Conservation (phyloP, 2,113 vertebrate genomes). For the Stigmatopora nigra region DNA sequence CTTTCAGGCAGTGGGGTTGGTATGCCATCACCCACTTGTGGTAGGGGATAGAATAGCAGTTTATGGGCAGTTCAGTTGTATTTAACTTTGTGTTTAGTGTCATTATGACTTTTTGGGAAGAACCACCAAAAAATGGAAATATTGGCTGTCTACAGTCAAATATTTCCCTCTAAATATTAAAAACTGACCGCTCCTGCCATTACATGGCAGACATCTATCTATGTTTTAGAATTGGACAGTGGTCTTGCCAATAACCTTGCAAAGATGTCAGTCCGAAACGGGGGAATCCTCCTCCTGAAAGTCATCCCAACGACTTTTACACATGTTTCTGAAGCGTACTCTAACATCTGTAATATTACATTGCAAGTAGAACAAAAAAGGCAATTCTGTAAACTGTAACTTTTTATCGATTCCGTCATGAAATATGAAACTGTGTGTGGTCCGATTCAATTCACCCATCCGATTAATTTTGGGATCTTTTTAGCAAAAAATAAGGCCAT, state of each 20-base stretch:
- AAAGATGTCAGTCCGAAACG: neutral
- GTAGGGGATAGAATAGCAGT: too few relatives aligned
- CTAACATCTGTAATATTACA: slow-evolving; percentile 1
- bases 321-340: neutral
- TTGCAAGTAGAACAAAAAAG: too few relatives aligned
- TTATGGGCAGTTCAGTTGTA: too few relatives aligned
- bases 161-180: neutral
- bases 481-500: neutral
- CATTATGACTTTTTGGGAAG: neutral
- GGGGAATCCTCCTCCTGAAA: neutral
- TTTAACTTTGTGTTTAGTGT: too few relatives aligned
- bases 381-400: neutral
- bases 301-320: neutral
- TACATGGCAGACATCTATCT: neutral
- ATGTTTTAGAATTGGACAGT: neutral
- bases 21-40: too few relatives aligned
- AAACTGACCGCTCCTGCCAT: neutral
- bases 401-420: neutral
- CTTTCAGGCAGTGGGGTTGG: too few relatives aligned
- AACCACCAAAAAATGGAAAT: neutral
- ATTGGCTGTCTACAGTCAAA: neutral
- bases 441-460: slow-evolving; percentile 8
- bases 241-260: neutral
- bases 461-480: neutral
- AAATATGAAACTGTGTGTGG: neutral